Base-by-base conservation (phyloP, 1,140 invertebrate genomes). In the Drosophila littoralis region DNA sequence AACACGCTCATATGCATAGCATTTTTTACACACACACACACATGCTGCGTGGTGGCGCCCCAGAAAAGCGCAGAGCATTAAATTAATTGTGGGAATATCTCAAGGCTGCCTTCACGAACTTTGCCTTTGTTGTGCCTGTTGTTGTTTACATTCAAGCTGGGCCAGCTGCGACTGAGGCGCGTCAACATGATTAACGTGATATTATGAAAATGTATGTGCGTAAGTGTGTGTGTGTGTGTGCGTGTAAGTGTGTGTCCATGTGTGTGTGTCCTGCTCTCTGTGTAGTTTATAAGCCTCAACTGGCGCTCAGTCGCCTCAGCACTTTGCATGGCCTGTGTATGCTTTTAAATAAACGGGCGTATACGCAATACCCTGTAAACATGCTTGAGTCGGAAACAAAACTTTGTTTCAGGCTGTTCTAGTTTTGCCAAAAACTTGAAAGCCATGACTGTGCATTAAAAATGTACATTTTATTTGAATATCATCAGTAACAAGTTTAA, bases 181-280 rank as follows among this genome's bases (percentile, higher is more conserved):
- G 66, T 83, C 80, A 83, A 83, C 80, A 83, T 83, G 80, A 83
- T 83, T 83, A 83, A 83, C 80, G 80, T 77, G 65, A 74, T 82
- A 75, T 82, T 77, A 74, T 81, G 48, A 77, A 64, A 60, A 48
- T 71, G 17, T 63, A n/a, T 55, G 13, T 33, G 48, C 17, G 22
- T 7, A 9, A 7, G 33, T 22, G 33, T 43, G 48, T 50, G 50
- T 46, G 40, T 48, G 28, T n/a, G 45, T 43, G 15, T 9, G 36
- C 35, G 46, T 45, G 42, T 35, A 15, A 32, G 15, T 57, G 13
- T 32, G 22, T 32, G 13, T 52, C 52, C 65, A 52, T 73, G 57
- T 65, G 65, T 59, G 43, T 73, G 36, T 35, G 38, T 22, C 48
- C 45, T 36, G 38, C 15, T 38, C 46, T 51, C 38, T 46, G 63